phyloP scores from a whole-genome alignment of 2,797 vertebrate genomes.

The Pantherophis alleghaniensis region DNA sequence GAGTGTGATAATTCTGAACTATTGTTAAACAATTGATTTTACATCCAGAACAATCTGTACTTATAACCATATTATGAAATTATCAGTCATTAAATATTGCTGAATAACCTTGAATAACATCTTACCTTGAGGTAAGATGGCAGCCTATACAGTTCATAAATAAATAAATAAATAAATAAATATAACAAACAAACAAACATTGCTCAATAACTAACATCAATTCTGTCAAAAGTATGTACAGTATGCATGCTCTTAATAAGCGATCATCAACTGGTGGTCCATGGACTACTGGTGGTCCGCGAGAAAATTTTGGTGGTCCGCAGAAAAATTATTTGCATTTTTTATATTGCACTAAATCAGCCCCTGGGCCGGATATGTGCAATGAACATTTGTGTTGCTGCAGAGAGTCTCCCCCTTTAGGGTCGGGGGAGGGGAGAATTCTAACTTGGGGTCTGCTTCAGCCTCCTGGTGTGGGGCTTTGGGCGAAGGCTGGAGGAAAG shows the following conservation, averaged over 20 bases:
- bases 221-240: not conserved
- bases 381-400: too few species aligned
- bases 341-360: too few species aligned
- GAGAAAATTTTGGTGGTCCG: too few species aligned
- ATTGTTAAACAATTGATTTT: not conserved
- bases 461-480: too few species aligned
- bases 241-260: not conserved
- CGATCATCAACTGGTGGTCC: too few species aligned
- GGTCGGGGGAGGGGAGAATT: too few species aligned
- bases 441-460: too few species aligned
- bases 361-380: too few species aligned
- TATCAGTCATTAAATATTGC: not conserved
- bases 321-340: too few species aligned
- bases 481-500: too few species aligned
- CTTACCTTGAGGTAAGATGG: not conserved
- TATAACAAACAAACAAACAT: not conserved
- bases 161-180: not conserved
- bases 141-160: not conserved
- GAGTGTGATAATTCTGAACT: not conserved
- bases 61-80: not conserved
- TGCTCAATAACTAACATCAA: not conserved
- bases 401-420: too few species aligned
- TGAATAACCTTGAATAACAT: not conserved
- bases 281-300: too few species aligned
- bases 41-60: not conserved